These are phyloP conservation scores for Eilema sororculum DNA, from an alignment of 2,888 invertebrate species.

Conservation along the genomic window DNA sequence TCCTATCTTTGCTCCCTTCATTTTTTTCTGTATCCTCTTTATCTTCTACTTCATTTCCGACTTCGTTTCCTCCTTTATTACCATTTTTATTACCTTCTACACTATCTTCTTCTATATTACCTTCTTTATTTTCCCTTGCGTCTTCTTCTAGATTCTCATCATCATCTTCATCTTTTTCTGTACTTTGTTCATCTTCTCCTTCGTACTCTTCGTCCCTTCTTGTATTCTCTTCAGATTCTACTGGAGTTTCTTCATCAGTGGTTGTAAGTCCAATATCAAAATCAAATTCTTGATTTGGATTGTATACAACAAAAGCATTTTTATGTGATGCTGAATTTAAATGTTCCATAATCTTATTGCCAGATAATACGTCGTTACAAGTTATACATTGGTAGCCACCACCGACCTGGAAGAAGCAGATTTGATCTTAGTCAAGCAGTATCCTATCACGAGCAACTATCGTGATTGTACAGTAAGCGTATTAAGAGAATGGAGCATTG, in stretches of 20 bases:
- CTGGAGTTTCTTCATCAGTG: not conserved
- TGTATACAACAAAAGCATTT: too few relatives aligned
- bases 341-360: conserved; percentile 1
- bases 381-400: conserved; percentile 18
- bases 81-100: too few relatives aligned
- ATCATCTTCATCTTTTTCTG: not conserved
- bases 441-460: too few relatives aligned
- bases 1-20: too few relatives aligned
- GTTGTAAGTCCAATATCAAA: not conserved
- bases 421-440: not conserved
- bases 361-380: conserved; percentile 15
- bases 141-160: not conserved
- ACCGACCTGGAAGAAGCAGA: conserved; percentile 12
- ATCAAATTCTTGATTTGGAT: not conserved
- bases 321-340: conserved; percentile 6
- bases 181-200: not conserved
- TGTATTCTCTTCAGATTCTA: not conserved
- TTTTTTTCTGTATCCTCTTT: too few relatives aligned
- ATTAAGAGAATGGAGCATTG: too few relatives aligned
- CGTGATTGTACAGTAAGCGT: too few relatives aligned
- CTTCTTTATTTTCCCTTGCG: too few relatives aligned
- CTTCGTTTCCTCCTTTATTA: too few relatives aligned
- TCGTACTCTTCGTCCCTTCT: not conserved
- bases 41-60: too few relatives aligned
- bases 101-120: too few relatives aligned